phyloP scores from a whole-genome alignment of 1,140 invertebrate genomes.

The Frieseomelitta varia region DNA sequence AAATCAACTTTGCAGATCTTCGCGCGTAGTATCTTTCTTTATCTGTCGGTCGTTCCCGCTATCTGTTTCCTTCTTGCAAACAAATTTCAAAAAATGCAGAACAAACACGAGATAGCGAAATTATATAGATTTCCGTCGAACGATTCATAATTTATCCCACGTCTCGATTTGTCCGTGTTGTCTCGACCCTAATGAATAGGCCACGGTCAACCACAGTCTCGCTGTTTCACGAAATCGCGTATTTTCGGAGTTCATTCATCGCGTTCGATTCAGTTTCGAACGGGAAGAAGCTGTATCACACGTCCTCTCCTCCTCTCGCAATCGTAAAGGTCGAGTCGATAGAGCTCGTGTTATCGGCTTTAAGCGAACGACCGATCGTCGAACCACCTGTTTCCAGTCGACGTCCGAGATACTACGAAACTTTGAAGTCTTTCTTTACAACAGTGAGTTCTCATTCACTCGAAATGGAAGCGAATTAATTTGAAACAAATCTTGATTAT shows the following conservation, averaged over 20 bases:
- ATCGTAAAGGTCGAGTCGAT: conserved; percentile 46
- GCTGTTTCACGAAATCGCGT: neutral
- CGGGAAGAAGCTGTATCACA: neutral
- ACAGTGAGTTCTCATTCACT: too few species aligned
- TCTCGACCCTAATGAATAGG: neutral
- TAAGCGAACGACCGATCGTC: conserved; percentile 42
- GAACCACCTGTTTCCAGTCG: conserved; percentile 58
- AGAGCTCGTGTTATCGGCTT: conserved; percentile 50
- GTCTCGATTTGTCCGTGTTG: neutral
- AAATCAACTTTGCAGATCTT: neutral
- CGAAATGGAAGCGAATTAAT: too few species aligned
- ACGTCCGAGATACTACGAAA: neutral
- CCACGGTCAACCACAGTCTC: neutral
- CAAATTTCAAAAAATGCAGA: neutral
- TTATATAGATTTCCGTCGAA: neutral
- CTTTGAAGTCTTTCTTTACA: too few species aligned
- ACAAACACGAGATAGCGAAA: neutral
- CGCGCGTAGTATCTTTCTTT: neutral
- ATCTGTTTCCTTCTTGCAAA: neutral
- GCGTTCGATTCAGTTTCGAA: neutral
- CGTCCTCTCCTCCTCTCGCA: conserved; percentile 5
- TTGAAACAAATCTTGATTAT: too few species aligned
- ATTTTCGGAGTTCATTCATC: neutral
- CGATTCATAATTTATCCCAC: neutral
- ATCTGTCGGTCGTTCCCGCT: neutral